Evolutionary conservation across 2,888 invertebrate species (phyloP), one percentile per base, ranked within the genome.

Genomic region (Myopa testacea): DNA sequence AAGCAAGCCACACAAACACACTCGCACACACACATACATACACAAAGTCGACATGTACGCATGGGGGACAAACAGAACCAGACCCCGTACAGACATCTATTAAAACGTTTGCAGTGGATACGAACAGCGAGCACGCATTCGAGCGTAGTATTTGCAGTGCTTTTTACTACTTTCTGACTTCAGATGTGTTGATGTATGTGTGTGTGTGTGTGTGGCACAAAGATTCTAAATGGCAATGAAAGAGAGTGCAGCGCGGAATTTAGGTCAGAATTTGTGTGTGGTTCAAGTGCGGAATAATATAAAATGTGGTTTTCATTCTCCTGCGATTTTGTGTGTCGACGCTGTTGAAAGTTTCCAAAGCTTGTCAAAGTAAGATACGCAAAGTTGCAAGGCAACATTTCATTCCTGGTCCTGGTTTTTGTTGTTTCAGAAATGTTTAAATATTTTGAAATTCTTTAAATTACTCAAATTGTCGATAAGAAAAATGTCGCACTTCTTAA

Each of bases 221-320:
- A 26, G 26, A 26, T 26, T 26, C 1, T 55, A 16, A 55, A 65
- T 65, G 65, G 65, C 65, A 65, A 38, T 65, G 65, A 65, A 65
- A 38, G 45, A 45, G 45, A 45, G 45, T 37, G 37, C 65, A 14
- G 37, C 65, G 16, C 34, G 5, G 65, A 65, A 65, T 55, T 8
- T 65, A 38, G 65, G 65, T 65, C 65, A 65, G 34, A 34, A 65
- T 37, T 65, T 37, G 34, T 65, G 65, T 65, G n/a, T 26, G 62
- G 26, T 26, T 26, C 62, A 62, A 62, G 62, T 62, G 10, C 37
- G 65, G 37, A 65, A 65, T 65, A 0, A 62, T 62, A 62, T 62
- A 19, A 26, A 62, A 58, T 14, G 14, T n/a, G 58, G 58, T 4
- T 45, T 45, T 45, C 45, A 45, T 45, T 45, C 45, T 45, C 45